Evolutionary conservation across 2,888 invertebrate genomes (phyloP).

Genomic region (Brachylomia viminalis): DNA sequence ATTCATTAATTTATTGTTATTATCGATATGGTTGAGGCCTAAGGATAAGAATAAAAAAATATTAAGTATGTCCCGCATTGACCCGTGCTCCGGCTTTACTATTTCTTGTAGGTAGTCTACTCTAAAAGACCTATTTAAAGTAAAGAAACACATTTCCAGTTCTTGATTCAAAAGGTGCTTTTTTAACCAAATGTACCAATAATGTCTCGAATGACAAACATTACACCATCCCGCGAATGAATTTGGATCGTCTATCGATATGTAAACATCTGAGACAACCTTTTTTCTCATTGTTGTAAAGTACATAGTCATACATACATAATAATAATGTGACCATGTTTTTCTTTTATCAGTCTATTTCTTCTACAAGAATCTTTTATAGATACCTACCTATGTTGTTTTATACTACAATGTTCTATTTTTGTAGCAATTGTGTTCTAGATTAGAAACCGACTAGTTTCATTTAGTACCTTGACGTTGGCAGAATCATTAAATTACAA

Average conservation of each 20-base stretch:
- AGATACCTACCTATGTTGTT: too few species aligned
- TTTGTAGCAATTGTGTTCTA: not conserved
- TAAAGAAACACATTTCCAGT: not conserved
- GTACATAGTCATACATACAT: not conserved
- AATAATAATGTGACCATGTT: conserved; percentile 19
- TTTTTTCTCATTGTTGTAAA: not conserved
- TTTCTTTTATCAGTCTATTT: conserved; percentile 1
- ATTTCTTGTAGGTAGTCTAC: too few species aligned
- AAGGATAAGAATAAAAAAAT: too few species aligned
- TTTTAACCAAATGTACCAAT: not conserved
- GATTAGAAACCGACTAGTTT: not conserved
- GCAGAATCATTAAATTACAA: not conserved
- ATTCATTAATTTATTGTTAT: too few species aligned
- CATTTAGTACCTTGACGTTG: not conserved
- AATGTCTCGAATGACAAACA: not conserved
- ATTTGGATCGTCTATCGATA: not conserved
- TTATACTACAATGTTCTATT: too few species aligned
- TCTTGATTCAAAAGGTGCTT: not conserved
- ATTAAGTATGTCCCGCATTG: too few species aligned
- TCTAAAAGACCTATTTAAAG: not conserved
- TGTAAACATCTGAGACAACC: conserved; percentile 5
- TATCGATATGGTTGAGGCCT: too few species aligned
- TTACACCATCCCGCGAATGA: not conserved
- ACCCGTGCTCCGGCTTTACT: too few species aligned
- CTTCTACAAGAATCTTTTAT: not conserved